Evolutionary conservation across 2,113 vertebrate species (phyloP), one percentile per base, ranked within the genome.

Genomic region (Epinephelus lanceolatus): DNA sequence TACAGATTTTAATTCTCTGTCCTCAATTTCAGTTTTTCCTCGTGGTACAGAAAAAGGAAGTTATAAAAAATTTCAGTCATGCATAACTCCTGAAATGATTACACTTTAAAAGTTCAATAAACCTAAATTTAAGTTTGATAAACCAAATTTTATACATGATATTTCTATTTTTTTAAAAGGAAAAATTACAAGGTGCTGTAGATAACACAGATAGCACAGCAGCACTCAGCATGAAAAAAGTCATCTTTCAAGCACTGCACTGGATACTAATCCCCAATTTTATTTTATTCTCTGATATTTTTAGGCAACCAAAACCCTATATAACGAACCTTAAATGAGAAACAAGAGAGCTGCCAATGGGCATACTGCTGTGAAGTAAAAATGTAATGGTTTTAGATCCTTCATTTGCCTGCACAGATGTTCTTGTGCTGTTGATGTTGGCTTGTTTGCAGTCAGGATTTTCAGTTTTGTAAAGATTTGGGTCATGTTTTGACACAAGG

Each of bases 401-500:
- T 25, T 68, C 55, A 13, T 59, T 77, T 66, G 17, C 62, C 47
- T 25, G 9, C 6, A 17, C 19, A 40, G 21, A 6, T 3, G 8
- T 49, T 60, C 4, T 53, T 8, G 13, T 18, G 42, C 30, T 71
- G 45, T 42, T 40, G 30, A 11, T n/a, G 15, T 60, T 15, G 23
- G 53, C 30, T 37, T 66, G 55, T 61, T 47, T 71, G 56, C 56
- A 30, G n/a, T 65, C 7, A 33, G 30, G 21, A 56, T 33, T 23
- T 62, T 59, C 49, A 33, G 30, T 37, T 79, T 37, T 55, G 21
- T 56, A 2, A 47, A 65, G 42, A 65, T 42, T 49, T 25, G 12
- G 18, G 15, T 59, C 57, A 71, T 80, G 71, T 56, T 87, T 71
- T 82, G 57, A 79, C 69, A 51, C 1, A 6, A 0, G 12, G 18